These are phyloP conservation scores for Drosophila teissieri DNA, from an alignment of 1,140 invertebrate species.

Conservation along the genomic window DNA sequence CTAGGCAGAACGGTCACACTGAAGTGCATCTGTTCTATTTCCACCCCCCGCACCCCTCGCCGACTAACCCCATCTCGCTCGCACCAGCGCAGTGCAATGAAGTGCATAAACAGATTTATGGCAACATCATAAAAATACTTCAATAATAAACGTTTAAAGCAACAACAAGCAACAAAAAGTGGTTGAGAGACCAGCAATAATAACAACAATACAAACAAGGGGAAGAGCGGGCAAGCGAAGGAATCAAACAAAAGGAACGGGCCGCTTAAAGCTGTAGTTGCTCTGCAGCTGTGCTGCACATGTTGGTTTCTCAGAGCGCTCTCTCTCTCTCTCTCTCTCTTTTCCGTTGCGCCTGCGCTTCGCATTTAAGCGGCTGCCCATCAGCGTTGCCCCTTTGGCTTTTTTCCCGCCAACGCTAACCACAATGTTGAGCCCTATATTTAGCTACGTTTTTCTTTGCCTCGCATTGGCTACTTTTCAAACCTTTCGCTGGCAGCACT, in stretches of 20 bases:
- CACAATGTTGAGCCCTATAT: neutral
- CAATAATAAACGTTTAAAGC: slow-evolving; percentile 77
- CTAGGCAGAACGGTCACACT: neutral
- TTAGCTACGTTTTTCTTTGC: neutral
- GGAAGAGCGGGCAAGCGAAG: slow-evolving; percentile 57
- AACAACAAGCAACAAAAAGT: slow-evolving; percentile 63
- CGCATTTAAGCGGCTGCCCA: slow-evolving; percentile 53
- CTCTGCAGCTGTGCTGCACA: slow-evolving; percentile 74
- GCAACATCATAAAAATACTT: slow-evolving; percentile 80
- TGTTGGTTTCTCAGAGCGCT: slow-evolving; percentile 48
- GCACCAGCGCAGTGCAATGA: slow-evolving; percentile 54
- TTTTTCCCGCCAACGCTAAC: neutral
- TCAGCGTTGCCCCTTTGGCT: slow-evolving; percentile 31
- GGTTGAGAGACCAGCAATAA: slow-evolving; percentile 61
- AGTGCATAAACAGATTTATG: slow-evolving; percentile 82
- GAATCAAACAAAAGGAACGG: slow-evolving; percentile 64
- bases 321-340: neutral
- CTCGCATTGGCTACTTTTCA: neutral
- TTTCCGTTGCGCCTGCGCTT: slow-evolving; percentile 21
- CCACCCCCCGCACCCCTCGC: neutral
- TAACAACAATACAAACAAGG: slow-evolving; percentile 34
- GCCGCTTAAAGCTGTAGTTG: slow-evolving; percentile 58
- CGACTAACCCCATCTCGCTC: neutral
- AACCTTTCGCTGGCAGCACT: slow-evolving; percentile 1
- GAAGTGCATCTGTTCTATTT: neutral